These are phyloP conservation scores for Lepilemur septentrionalis DNA, from an alignment of 2,797 vertebrate genomes.

Conservation along the genomic window DNA sequence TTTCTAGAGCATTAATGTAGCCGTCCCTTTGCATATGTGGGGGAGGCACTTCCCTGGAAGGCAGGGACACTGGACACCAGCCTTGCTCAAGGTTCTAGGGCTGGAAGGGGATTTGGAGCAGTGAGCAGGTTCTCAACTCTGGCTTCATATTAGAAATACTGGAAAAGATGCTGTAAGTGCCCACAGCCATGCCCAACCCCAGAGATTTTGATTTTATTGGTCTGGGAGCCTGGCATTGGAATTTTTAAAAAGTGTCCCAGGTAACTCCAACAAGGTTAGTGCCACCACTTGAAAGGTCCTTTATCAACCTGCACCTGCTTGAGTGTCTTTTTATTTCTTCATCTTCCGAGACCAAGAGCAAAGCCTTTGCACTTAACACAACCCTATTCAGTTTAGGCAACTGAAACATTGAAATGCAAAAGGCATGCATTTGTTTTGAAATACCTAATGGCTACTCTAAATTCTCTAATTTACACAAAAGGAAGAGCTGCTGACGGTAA, in stretches of 20 bases:
- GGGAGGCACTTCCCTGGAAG: background rate
- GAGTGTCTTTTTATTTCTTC: background rate
- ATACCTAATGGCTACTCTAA: background rate
- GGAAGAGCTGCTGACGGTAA: background rate
- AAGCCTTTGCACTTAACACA: accelerated
- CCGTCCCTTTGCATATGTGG: accelerated
- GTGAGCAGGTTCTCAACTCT: background rate
- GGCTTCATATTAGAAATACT: background rate
- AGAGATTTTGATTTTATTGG: background rate
- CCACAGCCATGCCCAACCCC: no score
- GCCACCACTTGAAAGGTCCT: accelerated
- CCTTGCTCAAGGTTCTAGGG: background rate
- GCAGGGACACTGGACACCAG: no score
- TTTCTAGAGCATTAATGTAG: background rate
- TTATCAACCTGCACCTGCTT: background rate
- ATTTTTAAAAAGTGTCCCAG: background rate
- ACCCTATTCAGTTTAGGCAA: background rate
- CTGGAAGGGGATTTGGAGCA: background rate
- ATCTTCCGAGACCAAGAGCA: background rate
- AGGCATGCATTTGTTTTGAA: background rate
- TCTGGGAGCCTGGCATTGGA: background rate
- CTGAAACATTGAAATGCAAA: background rate
- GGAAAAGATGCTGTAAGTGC: background rate
- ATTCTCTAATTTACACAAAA: background rate
- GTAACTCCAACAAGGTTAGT: no score